Evolutionary conservation across 2,888 invertebrate species (phyloP).

Genomic region (Buathra laborator): DNA sequence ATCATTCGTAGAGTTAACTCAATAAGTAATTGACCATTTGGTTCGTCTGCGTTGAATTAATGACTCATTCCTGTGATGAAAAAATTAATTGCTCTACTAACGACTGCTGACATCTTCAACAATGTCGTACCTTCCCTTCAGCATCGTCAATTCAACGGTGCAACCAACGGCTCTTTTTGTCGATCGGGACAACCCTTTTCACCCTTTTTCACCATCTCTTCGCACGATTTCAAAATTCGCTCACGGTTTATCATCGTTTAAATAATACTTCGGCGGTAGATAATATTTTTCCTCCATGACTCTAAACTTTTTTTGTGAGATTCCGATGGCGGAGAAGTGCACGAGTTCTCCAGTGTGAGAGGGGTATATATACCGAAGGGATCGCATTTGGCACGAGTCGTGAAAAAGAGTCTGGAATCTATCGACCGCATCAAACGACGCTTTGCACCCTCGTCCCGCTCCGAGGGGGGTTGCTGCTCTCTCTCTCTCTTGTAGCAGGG

Average conservation of each 20-base stretch:
- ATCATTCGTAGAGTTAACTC: no score
- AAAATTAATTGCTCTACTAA: no score
- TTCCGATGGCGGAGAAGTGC: conserved; percentile 2
- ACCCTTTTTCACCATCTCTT: neutral
- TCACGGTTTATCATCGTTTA: conserved; percentile 3
- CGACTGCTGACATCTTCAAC: neutral
- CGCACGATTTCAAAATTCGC: conserved; percentile 23
- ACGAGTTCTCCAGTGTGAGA: neutral
- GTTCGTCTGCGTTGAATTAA: no score
- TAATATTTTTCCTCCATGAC: conserved; percentile 18
- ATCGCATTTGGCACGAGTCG: conserved; percentile 63
- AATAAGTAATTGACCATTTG: no score
- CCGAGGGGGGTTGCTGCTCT: neutral
- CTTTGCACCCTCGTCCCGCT: conserved; percentile 62
- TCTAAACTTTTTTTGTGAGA: conserved; percentile 34
- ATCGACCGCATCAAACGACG: conserved; percentile 70
- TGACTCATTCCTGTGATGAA: no score
- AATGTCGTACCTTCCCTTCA: neutral
- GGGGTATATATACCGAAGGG: conserved; percentile 26
- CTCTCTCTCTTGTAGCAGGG: conserved; percentile 26
- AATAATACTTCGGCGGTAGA: conserved; percentile 21
- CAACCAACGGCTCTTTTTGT: neutral
- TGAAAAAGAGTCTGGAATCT: conserved; percentile 66
- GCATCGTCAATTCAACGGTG: neutral
- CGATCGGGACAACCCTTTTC: neutral